Evolutionary conservation across 2,113 vertebrate species (phyloP).

Genomic region (Canis aureus): DNA sequence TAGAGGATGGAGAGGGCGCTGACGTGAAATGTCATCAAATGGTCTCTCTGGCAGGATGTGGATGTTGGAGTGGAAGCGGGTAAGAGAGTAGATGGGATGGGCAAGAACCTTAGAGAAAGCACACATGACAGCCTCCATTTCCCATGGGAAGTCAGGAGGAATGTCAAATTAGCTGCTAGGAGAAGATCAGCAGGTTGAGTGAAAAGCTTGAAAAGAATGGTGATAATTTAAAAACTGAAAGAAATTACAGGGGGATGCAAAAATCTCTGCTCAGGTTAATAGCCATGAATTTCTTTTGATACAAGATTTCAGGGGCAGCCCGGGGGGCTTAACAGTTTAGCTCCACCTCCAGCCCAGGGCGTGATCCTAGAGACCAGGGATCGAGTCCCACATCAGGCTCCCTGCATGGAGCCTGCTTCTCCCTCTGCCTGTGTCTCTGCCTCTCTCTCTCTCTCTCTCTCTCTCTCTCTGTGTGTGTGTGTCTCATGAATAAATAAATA

Average conservation of each 20-base stretch:
- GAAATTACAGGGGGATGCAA: not conserved
- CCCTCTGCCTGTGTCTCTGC: no score
- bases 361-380: no score
- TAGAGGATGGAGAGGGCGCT: not conserved
- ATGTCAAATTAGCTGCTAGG: not conserved
- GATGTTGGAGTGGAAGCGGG: not conserved
- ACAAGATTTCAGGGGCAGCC: not conserved
- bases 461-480: no score
- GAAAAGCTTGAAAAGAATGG: conserved; percentile 14
- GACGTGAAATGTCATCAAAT: not conserved
- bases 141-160: not conserved
- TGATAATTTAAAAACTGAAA: conserved; percentile 26
- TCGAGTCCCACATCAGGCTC: no score
- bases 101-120: not conserved
- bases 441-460: no score
- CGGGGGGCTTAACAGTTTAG: no score
- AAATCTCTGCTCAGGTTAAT: not conserved
- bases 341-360: no score
- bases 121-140: not conserved
- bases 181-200: not conserved
- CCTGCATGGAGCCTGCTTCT: no score
- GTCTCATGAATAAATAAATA: no score
- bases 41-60: not conserved
- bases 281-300: not conserved
- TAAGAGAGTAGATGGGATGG: not conserved